Percentiles rank a stretch among this genome's conserved stretches.
Conservation (phyloP, 1,140 invertebrate species). For the Babylonia areolata region DNA sequence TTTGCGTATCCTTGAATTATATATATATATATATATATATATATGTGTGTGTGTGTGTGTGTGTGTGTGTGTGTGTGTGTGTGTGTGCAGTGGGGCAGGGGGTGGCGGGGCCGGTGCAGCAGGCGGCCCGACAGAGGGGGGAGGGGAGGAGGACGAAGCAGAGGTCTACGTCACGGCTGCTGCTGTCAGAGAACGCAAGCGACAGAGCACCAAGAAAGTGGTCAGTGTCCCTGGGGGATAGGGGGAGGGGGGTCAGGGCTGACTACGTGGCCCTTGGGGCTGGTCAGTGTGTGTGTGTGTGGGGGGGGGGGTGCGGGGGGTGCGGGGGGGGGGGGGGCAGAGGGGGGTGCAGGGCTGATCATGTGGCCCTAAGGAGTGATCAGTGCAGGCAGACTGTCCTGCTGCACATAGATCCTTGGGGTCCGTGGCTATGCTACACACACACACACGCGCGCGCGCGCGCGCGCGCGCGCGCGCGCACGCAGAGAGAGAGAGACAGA, state of each 20-base stretch:
- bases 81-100: background rate
- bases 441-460: no score
- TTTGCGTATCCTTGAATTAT: background rate
- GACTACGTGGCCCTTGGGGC: no score
- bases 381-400: no score
- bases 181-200: slow-evolving; percentile 19
- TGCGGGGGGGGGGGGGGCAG: no score
- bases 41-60: background rate
- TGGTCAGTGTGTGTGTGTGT: no score
- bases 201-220: slow-evolving; percentile 28
- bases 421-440: no score
- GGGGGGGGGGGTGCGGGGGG: no score
- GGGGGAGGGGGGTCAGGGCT: background rate
- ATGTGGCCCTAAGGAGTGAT: no score
- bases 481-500: no score
- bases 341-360: no score
- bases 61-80: background rate
- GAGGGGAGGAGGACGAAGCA: background rate
- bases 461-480: no score
- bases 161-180: slow-evolving; percentile 26
- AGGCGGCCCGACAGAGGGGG: background rate
- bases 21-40: background rate
- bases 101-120: background rate
- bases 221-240: background rate
- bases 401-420: no score